Evolutionary conservation across 2,797 vertebrate species (phyloP).

Genomic region (Scyliorhinus canicula): DNA sequence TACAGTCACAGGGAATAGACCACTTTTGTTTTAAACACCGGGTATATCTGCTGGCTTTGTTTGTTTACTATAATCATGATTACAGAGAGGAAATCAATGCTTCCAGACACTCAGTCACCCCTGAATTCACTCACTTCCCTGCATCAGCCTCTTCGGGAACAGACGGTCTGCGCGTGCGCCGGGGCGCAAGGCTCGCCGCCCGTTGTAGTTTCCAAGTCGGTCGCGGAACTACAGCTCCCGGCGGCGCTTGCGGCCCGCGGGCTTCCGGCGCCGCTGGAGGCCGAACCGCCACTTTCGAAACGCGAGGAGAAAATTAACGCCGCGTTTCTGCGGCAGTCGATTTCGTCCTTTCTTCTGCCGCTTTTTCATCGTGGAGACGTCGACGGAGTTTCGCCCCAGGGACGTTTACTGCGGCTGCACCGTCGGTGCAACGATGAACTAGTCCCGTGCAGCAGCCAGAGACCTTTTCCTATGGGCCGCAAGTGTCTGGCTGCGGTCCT

Average conservation of each 20-base stretch:
- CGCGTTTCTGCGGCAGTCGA: neutral
- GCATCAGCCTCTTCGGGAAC: neutral
- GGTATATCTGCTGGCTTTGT: neutral
- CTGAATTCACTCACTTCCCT: constrained; percentile 1
- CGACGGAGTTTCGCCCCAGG: neutral
- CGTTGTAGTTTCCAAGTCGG: neutral
- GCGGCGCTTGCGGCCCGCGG: neutral
- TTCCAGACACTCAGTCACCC: too few relatives aligned
- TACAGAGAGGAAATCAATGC: neutral
- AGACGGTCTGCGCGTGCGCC: neutral
- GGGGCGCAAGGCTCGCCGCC: neutral
- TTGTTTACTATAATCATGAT: neutral
- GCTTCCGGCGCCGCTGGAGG: neutral
- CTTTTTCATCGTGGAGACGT: neutral
- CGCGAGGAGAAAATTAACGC: neutral
- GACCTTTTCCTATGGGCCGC: neutral
- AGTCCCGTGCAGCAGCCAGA: neutral
- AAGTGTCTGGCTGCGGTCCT: neutral
- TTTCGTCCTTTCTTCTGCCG: too few relatives aligned
- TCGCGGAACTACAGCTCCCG: neutral
- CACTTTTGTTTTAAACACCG: neutral
- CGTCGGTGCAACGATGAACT: neutral
- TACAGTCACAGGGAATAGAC: neutral
- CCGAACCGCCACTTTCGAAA: neutral
- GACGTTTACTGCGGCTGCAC: too few relatives aligned